Evolutionary conservation across 37 sponge, comb jelly and placozoan species (phyloP).

Genomic region (Ephydatia muelleri): DNA sequence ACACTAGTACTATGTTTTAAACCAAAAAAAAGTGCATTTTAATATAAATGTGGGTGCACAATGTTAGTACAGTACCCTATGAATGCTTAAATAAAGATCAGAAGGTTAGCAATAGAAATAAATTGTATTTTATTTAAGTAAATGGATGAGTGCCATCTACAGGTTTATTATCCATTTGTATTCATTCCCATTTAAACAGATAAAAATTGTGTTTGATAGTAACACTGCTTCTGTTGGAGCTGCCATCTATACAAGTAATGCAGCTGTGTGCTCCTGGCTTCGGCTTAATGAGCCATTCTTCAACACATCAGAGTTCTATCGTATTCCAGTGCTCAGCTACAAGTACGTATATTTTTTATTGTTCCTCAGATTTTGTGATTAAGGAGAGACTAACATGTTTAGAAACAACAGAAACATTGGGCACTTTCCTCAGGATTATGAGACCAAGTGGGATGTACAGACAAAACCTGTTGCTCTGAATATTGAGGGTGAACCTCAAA

Average conservation of each 20-base stretch:
- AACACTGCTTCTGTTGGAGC: conserved; percentile 43
- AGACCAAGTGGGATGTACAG: background rate
- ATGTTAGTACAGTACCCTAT: no score
- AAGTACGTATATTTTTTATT: background rate
- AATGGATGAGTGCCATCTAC: no score
- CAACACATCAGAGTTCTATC: background rate
- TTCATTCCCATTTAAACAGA: no score
- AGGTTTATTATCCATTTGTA: no score
- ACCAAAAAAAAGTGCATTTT: no score
- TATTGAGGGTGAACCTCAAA: background rate
- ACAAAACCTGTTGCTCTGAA: background rate
- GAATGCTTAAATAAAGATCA: no score
- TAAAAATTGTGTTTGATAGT: conserved; percentile 10
- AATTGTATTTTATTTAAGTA: no score
- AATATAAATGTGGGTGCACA: no score
- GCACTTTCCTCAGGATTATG: background rate
- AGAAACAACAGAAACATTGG: background rate
- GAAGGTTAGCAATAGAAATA: no score
- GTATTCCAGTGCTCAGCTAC: conserved; percentile 27
- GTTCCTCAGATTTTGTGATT: background rate
- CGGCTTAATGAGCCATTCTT: background rate
- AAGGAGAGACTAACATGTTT: background rate
- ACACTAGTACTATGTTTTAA: no score
- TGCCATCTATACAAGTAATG: conserved; percentile 30
- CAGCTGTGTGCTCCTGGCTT: conserved; percentile 43